phyloP scores from a whole-genome alignment of 1,140 invertebrate genomes.

The Dysdera silvatica region DNA sequence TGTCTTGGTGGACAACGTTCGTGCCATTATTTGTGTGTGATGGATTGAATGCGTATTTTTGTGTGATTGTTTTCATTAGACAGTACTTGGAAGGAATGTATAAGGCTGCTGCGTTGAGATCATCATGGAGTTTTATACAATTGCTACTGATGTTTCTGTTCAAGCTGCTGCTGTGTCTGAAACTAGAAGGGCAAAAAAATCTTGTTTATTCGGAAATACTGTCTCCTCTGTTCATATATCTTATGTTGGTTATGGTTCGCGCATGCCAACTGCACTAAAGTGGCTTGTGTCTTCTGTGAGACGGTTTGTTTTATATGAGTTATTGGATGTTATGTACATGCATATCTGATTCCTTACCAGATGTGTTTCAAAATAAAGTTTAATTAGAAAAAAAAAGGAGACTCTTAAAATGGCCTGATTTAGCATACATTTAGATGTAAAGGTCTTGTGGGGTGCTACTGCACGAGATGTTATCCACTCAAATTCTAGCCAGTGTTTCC shows the following conservation, averaged over 20 bases:
- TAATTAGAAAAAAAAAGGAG: too few relatives aligned
- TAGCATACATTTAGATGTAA: too few relatives aligned
- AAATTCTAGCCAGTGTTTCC: too few relatives aligned
- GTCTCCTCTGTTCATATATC: slow-evolving; percentile 75
- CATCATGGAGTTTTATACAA: slow-evolving; percentile 76
- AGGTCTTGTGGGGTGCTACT: too few relatives aligned
- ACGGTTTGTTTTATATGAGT: too few relatives aligned
- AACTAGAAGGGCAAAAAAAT: slow-evolving; percentile 65
- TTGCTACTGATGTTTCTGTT: slow-evolving; percentile 79
- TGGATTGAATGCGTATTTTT: slow-evolving; percentile 86
- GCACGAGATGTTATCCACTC: too few relatives aligned
- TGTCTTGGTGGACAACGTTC: slow-evolving; percentile 61
- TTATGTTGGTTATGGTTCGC: slow-evolving; percentile 79
- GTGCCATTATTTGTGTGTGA: slow-evolving; percentile 83
- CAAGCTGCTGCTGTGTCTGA: slow-evolving; percentile 84
- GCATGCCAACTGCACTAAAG: slow-evolving; percentile 74
- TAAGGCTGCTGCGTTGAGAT: slow-evolving; percentile 58
- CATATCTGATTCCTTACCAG: too few relatives aligned
- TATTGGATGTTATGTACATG: too few relatives aligned
- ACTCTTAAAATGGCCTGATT: too few relatives aligned
- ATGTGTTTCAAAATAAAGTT: too few relatives aligned
- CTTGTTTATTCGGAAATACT: slow-evolving; percentile 87
- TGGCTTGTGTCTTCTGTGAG: too few relatives aligned
- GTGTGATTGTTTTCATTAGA: slow-evolving; percentile 84
- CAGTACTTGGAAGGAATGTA: slow-evolving; percentile 70